These are phyloP conservation scores for Pipistrellus pipistrellus DNA, from an alignment of 2,797 vertebrate genomes.

Conservation along the genomic window DNA sequence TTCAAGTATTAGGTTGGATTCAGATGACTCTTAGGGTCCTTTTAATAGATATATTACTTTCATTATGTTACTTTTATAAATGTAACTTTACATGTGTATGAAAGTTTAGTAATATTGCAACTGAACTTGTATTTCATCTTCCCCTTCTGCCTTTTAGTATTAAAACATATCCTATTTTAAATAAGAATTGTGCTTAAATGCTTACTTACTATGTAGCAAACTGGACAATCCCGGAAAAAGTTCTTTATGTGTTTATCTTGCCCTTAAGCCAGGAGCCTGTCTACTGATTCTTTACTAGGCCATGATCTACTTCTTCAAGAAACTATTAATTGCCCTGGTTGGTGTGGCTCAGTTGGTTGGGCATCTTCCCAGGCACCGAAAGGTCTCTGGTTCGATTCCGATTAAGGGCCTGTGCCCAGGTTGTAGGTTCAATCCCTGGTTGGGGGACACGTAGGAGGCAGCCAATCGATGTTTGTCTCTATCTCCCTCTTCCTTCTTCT, in stretches of 20 bases:
- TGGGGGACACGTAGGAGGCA: background rate
- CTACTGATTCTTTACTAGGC: background rate
- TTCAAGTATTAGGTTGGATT: constrained; percentile 37
- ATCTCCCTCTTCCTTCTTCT: background rate
- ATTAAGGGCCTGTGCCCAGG: background rate
- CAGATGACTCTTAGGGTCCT: constrained; percentile 28
- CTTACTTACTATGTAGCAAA: constrained; percentile 38
- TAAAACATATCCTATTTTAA: constrained; percentile 53
- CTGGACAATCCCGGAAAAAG: constrained; percentile 24
- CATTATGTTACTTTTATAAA: constrained; percentile 47
- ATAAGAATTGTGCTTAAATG: constrained; percentile 32
- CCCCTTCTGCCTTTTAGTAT: constrained; percentile 37
- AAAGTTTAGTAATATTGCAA: constrained; percentile 12
- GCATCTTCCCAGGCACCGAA: background rate
- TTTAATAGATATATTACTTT: constrained; percentile 48
- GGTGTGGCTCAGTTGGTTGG: background rate
- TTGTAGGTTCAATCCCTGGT: background rate
- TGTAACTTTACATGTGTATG: constrained; percentile 38
- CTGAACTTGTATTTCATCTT: constrained; percentile 56
- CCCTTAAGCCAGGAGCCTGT: background rate
- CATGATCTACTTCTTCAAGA: background rate
- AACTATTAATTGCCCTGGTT: background rate
- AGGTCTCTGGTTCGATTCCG: background rate
- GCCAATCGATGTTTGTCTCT: background rate
- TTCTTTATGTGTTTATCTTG: constrained; percentile 32